phyloP scores from a whole-genome alignment of 2,888 invertebrate species.

The Selenia dentaria region DNA sequence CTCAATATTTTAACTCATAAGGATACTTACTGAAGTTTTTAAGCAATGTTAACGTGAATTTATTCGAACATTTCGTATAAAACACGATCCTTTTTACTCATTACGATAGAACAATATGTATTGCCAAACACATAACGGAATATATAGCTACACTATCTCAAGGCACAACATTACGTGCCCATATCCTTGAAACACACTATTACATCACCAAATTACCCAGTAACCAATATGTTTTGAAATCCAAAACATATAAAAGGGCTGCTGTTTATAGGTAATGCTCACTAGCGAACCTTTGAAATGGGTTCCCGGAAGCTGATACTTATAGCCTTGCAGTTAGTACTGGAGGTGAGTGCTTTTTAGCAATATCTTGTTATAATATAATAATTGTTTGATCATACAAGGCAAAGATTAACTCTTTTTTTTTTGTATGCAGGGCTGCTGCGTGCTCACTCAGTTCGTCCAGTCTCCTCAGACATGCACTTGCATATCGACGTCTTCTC shows the following conservation, averaged over 20 bases:
- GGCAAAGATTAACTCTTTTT: not conserved
- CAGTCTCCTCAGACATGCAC: slow-evolving; percentile 21
- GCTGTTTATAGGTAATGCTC: slow-evolving; percentile 39
- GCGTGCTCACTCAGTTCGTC: slow-evolving; percentile 22
- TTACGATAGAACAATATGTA: slow-evolving; percentile 13
- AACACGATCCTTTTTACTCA: not conserved
- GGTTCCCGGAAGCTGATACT: slow-evolving; percentile 42
- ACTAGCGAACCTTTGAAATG: slow-evolving; percentile 55
- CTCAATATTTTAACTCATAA: slow-evolving; percentile 3
- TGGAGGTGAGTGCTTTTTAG: slow-evolving; percentile 37
- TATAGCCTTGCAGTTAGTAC: slow-evolving; percentile 35
- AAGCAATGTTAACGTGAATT: not conserved
- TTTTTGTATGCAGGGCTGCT: slow-evolving; percentile 26
- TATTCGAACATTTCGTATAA: slow-evolving; percentile 7
- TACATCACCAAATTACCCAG: slow-evolving; percentile 51
- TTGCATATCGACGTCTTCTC: not conserved
- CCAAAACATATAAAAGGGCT: slow-evolving; percentile 59
- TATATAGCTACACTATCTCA: slow-evolving; percentile 21
- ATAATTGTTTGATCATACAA: not conserved
- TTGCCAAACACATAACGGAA: slow-evolving; percentile 19
- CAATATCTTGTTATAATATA: not conserved
- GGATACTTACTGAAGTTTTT: not conserved
- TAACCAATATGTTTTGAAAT: slow-evolving; percentile 64
- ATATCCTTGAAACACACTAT: slow-evolving; percentile 35
- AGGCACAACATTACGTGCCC: slow-evolving; percentile 53